These are phyloP conservation scores for Reticulitermes lucifugus DNA, from an alignment of 2,888 invertebrate genomes.

Conservation along the genomic window DNA sequence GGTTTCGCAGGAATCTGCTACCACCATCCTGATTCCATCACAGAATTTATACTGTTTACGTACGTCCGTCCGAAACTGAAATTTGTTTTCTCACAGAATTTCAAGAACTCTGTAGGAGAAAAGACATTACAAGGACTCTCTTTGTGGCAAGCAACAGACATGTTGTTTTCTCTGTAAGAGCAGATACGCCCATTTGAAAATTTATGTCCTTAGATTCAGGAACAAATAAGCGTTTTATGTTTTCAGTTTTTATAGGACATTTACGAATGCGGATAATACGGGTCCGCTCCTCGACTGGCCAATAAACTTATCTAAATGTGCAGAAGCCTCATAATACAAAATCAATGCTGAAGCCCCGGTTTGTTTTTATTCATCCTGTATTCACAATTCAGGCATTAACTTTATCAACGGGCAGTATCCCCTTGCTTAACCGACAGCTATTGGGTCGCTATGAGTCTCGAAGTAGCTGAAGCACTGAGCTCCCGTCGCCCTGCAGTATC, in stretches of 20 bases:
- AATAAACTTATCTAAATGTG: conserved; percentile 7
- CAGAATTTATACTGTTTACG: too few relatives aligned
- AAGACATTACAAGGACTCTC: too few relatives aligned
- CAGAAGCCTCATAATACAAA: not conserved
- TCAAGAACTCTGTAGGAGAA: too few relatives aligned
- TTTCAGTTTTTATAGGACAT: not conserved
- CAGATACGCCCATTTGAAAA: not conserved
- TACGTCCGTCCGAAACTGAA: too few relatives aligned
- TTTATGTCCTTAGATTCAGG: not conserved
- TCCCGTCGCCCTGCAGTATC: too few relatives aligned
- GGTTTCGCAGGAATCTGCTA: too few relatives aligned
- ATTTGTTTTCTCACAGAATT: too few relatives aligned
- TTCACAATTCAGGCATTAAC: not conserved
- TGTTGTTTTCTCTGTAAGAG: not conserved
- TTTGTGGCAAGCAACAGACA: too few relatives aligned
- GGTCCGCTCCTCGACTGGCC: not conserved
- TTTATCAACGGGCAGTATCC: not conserved
- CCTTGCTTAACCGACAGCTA: not conserved
- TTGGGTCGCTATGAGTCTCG: too few relatives aligned
- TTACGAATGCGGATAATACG: not conserved
- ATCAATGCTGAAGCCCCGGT: not conserved
- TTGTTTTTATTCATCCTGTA: not conserved
- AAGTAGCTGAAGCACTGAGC: too few relatives aligned
- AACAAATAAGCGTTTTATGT: not conserved
- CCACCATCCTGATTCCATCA: too few relatives aligned